Evolutionary conservation across 1,140 invertebrate species (phyloP).

Genomic region (Caerostris extrusa): DNA sequence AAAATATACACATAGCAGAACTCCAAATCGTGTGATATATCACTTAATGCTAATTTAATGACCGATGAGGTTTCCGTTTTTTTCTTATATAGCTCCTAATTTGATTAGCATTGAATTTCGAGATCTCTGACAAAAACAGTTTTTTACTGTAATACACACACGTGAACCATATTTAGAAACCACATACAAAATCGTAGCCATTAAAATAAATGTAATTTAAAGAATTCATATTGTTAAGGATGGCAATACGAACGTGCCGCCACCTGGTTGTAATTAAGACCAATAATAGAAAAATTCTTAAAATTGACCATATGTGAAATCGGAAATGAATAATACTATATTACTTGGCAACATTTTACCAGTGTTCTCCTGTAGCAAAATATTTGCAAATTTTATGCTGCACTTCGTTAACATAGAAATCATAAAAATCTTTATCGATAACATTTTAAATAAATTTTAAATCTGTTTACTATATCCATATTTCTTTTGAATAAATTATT

Average conservation of each 20-base stretch:
- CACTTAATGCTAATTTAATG: not conserved
- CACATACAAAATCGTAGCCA: constrained; percentile 23
- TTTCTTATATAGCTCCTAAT: not conserved
- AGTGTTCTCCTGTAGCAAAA: too few relatives aligned
- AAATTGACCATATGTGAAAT: not conserved
- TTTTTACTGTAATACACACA: not conserved
- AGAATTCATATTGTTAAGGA: constrained; percentile 4
- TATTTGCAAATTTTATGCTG: too few relatives aligned
- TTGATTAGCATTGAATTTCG: not conserved
- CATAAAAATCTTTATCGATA: too few relatives aligned
- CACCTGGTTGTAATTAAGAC: not conserved
- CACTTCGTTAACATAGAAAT: too few relatives aligned
- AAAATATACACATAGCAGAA: not conserved
- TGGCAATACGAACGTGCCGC: not conserved
- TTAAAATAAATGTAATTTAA: constrained; percentile 2
- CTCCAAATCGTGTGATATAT: not conserved
- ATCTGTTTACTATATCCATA: too few relatives aligned
- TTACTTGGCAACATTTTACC: not conserved
- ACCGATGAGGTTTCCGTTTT: not conserved
- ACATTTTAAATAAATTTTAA: too few relatives aligned
- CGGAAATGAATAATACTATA: not conserved
- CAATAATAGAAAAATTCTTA: not conserved
- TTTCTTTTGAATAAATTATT: too few relatives aligned
- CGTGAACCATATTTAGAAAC: constrained; percentile 47
- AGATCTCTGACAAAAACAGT: not conserved